Conservation (phyloP, 2,888 invertebrate genomes). For the Nemotelus pantherinus region DNA sequence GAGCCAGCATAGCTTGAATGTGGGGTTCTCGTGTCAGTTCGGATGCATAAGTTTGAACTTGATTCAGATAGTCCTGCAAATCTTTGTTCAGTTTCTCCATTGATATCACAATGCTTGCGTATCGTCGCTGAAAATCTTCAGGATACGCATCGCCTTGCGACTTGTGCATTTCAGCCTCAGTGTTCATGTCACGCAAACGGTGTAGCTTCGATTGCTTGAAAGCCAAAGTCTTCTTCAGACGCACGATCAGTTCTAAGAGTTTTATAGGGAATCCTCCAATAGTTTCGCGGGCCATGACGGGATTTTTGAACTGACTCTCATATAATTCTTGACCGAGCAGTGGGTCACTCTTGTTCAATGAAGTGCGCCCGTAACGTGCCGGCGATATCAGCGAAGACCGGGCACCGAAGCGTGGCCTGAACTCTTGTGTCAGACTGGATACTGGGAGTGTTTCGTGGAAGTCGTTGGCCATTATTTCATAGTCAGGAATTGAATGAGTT, state of each 20-base stretch:
- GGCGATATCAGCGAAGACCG: slow-evolving; percentile 68
- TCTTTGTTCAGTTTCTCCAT: slow-evolving; percentile 91
- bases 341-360: slow-evolving; percentile 73
- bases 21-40: slow-evolving; percentile 90
- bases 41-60: slow-evolving; percentile 84
- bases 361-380: slow-evolving; percentile 51
- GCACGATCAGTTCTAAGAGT: slow-evolving; percentile 85
- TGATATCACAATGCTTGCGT: slow-evolving; percentile 87
- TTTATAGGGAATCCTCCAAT: slow-evolving; percentile 86
- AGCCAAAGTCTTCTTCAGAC: slow-evolving; percentile 84
- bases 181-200: slow-evolving; percentile 85
- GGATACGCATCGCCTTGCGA: slow-evolving; percentile 82
- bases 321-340: slow-evolving; percentile 68
- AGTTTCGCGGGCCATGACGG: slow-evolving; percentile 60
- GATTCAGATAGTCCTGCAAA: slow-evolving; percentile 84
- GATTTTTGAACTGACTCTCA: slow-evolving; percentile 65
- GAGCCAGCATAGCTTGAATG: slow-evolving; percentile 86
- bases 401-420: slow-evolving; percentile 74
- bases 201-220: slow-evolving; percentile 84
- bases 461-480: slow-evolving; percentile 94
- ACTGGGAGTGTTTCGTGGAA: slow-evolving; percentile 90
- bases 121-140: slow-evolving; percentile 89
- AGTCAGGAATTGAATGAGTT: slow-evolving; percentile 95
- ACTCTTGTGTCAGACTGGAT: slow-evolving; percentile 83
- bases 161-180: slow-evolving; percentile 86